Evolutionary conservation across 2,888 invertebrate species (phyloP), one percentile per base, ranked within the genome.

Genomic region (Bellardia bayeri): DNA sequence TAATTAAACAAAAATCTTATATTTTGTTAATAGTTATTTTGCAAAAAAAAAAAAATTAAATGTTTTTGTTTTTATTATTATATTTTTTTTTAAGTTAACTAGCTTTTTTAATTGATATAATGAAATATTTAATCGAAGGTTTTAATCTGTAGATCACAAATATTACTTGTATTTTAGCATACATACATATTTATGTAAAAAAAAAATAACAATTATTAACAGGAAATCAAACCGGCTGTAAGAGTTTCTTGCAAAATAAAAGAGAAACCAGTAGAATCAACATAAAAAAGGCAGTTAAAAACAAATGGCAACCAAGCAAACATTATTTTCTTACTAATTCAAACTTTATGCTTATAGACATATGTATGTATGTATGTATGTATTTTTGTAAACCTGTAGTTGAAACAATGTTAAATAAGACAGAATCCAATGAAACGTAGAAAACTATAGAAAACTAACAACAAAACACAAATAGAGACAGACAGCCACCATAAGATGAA

Each of bases 181-280:
- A 72, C 8, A 23, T 14, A 37, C 5, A 5, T 54, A 16, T 88
- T 54, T 82, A 9, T 13, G 16, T 33, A 86, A 88, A n/a, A 40
- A 40, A 16, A 81, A 33, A 42, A 58, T 63, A 63, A 49, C 74
- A 88, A 80, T 88, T 83, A 86, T 89, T 89, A 89, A 90, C 90
- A 90, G 90, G 90, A 90, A 90, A 90, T 89, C 89, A 89, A 90
- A 90, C 90, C 90, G 90, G 90, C 90, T 90, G 85, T 86, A 89
- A 89, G 88, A 89, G 84, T 84, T 84, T 76, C 66, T 87, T 84
- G 58, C 86, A 78, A 78, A 64, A 74, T 61, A 51, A 68, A 68
- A 72, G 51, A 78, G 71, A 84, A 78, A 78, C 71, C 71, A 78
- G 78, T 66, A 64, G 76, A 76, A 71, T 49, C 63, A 56, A 82